Percentiles rank a stretch among this genome's conserved stretches.
Conservation (phyloP, 1,140 invertebrate species). For the Apis florea region DNA sequence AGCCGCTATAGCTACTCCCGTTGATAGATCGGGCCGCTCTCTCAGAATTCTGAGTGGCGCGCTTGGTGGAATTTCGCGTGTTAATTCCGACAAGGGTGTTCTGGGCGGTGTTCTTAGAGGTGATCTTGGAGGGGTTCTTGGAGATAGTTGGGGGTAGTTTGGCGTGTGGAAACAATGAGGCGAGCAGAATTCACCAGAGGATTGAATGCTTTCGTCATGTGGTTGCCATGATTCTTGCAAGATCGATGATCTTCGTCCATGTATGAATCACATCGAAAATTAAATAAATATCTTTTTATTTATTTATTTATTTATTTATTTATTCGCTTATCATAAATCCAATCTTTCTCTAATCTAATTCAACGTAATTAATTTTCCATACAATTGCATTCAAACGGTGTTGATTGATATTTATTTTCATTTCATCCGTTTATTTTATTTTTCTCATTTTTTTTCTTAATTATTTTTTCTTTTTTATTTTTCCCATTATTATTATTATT, state of each 20-base stretch:
- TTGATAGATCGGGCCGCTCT: constrained; percentile 4
- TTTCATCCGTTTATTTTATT: too few relatives aligned
- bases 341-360: background rate
- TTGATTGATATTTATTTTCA: too few relatives aligned
- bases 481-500: too few relatives aligned
- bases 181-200: background rate
- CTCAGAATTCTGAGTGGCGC: background rate
- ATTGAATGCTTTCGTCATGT: background rate
- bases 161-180: background rate
- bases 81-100: background rate
- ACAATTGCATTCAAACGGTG: too few relatives aligned
- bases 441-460: too few relatives aligned
- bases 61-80: background rate
- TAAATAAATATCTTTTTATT: too few relatives aligned
- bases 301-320: background rate
- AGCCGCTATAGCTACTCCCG: constrained; percentile 46
- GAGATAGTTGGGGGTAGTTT: background rate
- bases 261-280: background rate
- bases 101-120: background rate
- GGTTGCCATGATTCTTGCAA: constrained; percentile 2
- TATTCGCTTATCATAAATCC: background rate
- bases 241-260: background rate
- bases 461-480: too few relatives aligned
- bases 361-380: too few relatives aligned
- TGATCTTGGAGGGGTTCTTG: background rate